phyloP scores from a whole-genome alignment of 2,797 vertebrate species.

The Apodemus agrarius region DNA sequence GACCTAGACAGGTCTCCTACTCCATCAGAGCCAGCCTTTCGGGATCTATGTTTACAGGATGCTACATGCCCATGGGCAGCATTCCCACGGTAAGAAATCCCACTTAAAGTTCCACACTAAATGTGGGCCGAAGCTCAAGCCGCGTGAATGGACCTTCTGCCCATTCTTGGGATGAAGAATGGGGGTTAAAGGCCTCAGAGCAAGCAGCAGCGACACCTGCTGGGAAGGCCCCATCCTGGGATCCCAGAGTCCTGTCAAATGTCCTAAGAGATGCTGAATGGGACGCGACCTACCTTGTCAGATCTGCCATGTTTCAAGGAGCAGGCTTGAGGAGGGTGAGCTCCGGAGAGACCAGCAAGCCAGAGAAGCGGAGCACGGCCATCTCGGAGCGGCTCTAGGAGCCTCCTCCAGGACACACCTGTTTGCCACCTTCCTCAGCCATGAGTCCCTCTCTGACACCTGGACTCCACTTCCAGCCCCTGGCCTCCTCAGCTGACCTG shows the following conservation, averaged over 20 bases:
- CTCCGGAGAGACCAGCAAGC: fast-evolving
- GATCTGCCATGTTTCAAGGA: fast-evolving
- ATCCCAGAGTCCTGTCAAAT: background rate
- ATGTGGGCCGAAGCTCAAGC: too few species aligned
- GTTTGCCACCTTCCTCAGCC: too few species aligned
- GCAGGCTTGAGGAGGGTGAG: fast-evolving
- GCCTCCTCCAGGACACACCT: fast-evolving
- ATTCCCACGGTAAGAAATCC: fast-evolving
- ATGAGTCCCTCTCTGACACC: background rate
- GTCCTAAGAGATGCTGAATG: fast-evolving
- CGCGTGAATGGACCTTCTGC: fast-evolving
- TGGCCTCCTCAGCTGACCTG: fast-evolving
- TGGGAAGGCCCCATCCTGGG: background rate
- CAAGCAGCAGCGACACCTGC: fast-evolving
- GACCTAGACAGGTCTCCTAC: fast-evolving
- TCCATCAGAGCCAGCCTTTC: fast-evolving
- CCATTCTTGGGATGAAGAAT: background rate
- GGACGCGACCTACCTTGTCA: fast-evolving
- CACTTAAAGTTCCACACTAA: background rate
- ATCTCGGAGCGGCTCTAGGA: background rate
- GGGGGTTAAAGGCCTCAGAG: background rate
- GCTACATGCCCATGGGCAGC: fast-evolving
- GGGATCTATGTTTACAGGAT: fast-evolving
- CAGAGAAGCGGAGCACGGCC: fast-evolving
- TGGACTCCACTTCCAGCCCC: background rate